Percentiles rank a stretch among this genome's conserved stretches.
Conservation (phyloP, 1,140 invertebrate genomes). For the Megalonaias nervosa region DNA sequence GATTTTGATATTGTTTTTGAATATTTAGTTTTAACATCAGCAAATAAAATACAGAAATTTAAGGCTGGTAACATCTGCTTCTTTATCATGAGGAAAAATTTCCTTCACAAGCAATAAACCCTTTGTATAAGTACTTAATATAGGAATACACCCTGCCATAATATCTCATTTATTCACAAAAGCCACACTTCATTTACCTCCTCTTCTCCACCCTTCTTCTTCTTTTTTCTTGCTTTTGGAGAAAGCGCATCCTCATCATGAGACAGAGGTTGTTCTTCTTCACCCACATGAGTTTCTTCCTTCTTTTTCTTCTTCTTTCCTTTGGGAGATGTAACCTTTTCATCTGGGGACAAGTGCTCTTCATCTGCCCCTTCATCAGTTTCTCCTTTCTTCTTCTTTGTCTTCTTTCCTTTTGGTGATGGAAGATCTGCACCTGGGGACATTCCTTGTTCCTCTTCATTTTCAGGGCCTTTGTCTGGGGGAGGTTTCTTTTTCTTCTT, state of each 20-base stretch:
- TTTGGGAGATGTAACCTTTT: slow-evolving; percentile 27
- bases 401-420: slow-evolving; percentile 42
- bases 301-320: slow-evolving; percentile 50
- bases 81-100: neutral
- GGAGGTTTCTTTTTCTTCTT: slow-evolving; percentile 30
- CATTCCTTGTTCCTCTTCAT: slow-evolving; percentile 36
- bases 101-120: neutral
- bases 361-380: slow-evolving; percentile 35
- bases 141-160: neutral
- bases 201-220: slow-evolving; percentile 37
- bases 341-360: slow-evolving; percentile 10
- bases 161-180: neutral
- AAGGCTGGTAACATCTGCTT: neutral
- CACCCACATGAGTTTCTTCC: slow-evolving; percentile 24
- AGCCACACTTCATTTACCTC: slow-evolving; percentile 17
- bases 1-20: too few relatives aligned
- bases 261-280: slow-evolving; percentile 26
- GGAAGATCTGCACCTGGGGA: slow-evolving; percentile 33
- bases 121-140: neutral
- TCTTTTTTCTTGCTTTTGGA: slow-evolving; percentile 17
- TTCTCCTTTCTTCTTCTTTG: slow-evolving; percentile 49
- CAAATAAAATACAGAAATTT: too few relatives aligned
- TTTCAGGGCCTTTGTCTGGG: slow-evolving; percentile 3
- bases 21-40: too few relatives aligned
- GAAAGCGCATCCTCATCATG: slow-evolving; percentile 25